Percentiles rank a stretch among this genome's conserved stretches.
phyloP scores from a whole-genome alignment of 2,888 invertebrate species.

The Tineola bisselliella region DNA sequence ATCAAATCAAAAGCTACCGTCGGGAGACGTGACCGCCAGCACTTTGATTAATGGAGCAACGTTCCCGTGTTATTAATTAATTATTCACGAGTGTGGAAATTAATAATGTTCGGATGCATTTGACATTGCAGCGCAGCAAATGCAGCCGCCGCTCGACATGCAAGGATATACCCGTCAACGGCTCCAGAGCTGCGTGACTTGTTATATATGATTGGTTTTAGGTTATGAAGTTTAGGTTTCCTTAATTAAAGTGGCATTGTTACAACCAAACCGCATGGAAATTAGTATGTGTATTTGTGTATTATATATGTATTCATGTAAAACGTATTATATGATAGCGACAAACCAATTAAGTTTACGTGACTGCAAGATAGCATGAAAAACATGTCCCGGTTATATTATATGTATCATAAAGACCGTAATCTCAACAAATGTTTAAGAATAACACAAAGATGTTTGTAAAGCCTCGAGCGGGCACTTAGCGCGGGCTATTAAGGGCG shows the following conservation, averaged over 20 bases:
- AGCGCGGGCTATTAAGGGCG: constrained; percentile 61
- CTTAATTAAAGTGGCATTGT: constrained; percentile 40
- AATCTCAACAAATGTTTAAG: constrained; percentile 51
- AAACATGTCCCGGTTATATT: not conserved
- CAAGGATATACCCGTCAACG: not conserved
- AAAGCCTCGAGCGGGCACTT: constrained; percentile 62
- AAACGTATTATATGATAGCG: not conserved
- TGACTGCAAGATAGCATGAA: not conserved
- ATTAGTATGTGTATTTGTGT: no score
- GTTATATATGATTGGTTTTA: constrained; percentile 7
- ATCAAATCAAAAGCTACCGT: constrained; percentile 12
- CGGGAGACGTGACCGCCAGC: constrained; percentile 28
- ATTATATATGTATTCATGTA: no score
- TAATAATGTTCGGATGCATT: constrained; percentile 56
- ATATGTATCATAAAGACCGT: constrained; percentile 43
- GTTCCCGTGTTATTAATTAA: constrained; percentile 55
- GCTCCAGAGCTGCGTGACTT: constrained; percentile 7
- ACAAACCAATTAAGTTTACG: not conserved
- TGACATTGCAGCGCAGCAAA: constrained; percentile 40
- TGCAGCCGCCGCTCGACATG: constrained; percentile 22
- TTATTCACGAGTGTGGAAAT: constrained; percentile 40
- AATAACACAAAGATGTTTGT: constrained; percentile 51
- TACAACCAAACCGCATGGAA: not conserved
- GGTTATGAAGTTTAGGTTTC: constrained; percentile 4
- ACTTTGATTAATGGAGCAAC: constrained; percentile 45